A percentile compares a stretch with the other conserved stretches of the same genome.
phyloP scores from a whole-genome alignment of 2,797 vertebrate species.

The Carcharodon carcharias region DNA sequence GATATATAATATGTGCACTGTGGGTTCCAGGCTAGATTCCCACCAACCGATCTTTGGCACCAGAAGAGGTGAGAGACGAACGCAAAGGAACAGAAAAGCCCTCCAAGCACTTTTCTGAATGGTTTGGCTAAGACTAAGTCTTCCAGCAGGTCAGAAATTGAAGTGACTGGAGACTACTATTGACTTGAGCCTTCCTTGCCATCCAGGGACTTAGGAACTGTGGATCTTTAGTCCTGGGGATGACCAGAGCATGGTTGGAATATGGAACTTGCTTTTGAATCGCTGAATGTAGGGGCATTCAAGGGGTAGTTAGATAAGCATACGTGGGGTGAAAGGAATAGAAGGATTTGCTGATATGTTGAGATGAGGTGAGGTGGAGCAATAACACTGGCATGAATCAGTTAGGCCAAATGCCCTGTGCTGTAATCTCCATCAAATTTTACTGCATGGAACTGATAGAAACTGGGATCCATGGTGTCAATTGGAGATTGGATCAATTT shows the following conservation, averaged over 20 bases:
- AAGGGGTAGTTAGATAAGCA: background rate
- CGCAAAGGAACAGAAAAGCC: background rate
- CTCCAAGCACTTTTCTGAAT: too few species aligned
- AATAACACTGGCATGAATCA: background rate
- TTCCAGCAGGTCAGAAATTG: too few species aligned
- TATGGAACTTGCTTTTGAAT: background rate
- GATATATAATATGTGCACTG: too few species aligned
- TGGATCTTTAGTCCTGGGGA: background rate
- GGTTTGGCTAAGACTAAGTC: background rate
- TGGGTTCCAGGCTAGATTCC: background rate
- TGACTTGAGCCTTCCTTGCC: too few species aligned
- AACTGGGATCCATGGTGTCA: background rate
- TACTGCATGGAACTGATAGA: too few species aligned
- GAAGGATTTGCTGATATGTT: too few species aligned
- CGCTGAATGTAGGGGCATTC: background rate
- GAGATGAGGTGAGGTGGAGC: background rate
- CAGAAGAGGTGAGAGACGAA: background rate
- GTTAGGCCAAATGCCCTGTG: background rate
- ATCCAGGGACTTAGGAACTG: background rate
- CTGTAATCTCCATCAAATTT: background rate
- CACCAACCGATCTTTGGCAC: background rate
- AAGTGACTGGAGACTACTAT: too few species aligned
- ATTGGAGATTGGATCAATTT: background rate
- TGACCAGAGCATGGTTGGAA: background rate
- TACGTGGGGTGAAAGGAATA: background rate